These are phyloP conservation scores for Dermatophagoides farinae DNA, from an alignment of 1,140 invertebrate species.

Conservation along the genomic window DNA sequence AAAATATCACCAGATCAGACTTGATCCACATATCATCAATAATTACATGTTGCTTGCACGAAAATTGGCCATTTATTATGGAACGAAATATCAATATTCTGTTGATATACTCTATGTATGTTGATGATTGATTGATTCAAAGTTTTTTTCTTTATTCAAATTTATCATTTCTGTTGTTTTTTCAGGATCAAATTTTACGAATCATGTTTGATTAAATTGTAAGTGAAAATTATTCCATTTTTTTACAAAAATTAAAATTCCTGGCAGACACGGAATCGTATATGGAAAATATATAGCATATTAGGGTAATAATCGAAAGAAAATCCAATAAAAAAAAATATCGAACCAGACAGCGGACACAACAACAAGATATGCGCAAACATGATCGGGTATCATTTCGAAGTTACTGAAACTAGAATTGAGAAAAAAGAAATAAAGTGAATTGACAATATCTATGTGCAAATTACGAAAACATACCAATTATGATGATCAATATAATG, in stretches of 20 bases:
- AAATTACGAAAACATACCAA: conserved; percentile 1
- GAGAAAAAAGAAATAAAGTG: not conserved
- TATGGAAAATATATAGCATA: no score
- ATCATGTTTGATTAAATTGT: not conserved
- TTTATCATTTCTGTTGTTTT: no score
- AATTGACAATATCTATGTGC: not conserved
- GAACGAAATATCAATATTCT: not conserved
- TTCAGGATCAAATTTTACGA: not conserved
- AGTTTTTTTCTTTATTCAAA: not conserved
- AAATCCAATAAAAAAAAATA: not conserved
- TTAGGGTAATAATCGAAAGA: no score
- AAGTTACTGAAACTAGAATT: not conserved
- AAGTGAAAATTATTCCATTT: not conserved
- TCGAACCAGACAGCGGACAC: not conserved
- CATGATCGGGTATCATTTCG: not conserved
- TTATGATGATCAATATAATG: conserved; percentile 10
- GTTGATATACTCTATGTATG: conserved; percentile 5
- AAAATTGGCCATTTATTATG: not conserved
- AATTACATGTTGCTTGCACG: not conserved
- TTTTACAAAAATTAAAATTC: not conserved
- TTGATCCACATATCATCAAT: not conserved
- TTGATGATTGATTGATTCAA: not conserved
- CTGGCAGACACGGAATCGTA: no score
- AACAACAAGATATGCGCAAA: not conserved
- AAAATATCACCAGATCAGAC: not conserved